Conservation (phyloP, 1,140 invertebrate genomes). For the Tetramorium parvispinum region DNA sequence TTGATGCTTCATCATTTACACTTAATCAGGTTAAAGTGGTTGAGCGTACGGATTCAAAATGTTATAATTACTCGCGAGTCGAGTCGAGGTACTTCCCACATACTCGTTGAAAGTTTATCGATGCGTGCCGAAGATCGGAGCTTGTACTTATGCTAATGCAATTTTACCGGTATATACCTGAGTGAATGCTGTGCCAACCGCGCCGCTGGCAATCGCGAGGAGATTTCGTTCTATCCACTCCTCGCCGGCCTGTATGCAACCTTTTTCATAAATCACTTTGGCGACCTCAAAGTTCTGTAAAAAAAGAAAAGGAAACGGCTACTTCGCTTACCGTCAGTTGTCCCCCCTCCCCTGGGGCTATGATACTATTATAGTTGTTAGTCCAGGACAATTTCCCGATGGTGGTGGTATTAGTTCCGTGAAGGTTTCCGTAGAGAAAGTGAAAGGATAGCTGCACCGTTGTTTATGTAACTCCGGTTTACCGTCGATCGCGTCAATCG, state of each 20-base stretch:
- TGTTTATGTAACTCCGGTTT: constrained; percentile 49
- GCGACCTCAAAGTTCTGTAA: constrained; percentile 90
- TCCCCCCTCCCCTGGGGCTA: not conserved
- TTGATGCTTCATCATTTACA: not conserved
- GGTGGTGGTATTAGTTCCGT: constrained; percentile 24
- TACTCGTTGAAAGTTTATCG: constrained; percentile 13
- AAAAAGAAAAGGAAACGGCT: constrained; percentile 82
- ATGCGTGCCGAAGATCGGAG: constrained; percentile 13
- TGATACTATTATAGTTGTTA: constrained; percentile 57
- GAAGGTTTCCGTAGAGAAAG: constrained; percentile 48
- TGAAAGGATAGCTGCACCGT: constrained; percentile 36
- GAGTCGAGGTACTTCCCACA: not conserved
- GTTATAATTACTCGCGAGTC: constrained; percentile 20
- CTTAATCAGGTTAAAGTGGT: not conserved
- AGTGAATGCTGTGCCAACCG: constrained; percentile 94
- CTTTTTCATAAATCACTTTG: constrained; percentile 96
- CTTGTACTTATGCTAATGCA: constrained; percentile 35
- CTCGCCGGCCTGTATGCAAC: constrained; percentile 96
- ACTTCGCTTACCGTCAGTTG: constrained; percentile 72
- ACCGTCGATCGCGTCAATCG: constrained; percentile 44
- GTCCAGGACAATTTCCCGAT: constrained; percentile 56
- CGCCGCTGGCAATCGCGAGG: constrained; percentile 94
- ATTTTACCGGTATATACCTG: constrained; percentile 89
- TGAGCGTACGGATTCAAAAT: constrained; percentile 22
- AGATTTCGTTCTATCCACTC: constrained; percentile 98